Base-by-base conservation (phyloP, 2,113 vertebrate species). In the Hemichromis elongatus region DNA sequence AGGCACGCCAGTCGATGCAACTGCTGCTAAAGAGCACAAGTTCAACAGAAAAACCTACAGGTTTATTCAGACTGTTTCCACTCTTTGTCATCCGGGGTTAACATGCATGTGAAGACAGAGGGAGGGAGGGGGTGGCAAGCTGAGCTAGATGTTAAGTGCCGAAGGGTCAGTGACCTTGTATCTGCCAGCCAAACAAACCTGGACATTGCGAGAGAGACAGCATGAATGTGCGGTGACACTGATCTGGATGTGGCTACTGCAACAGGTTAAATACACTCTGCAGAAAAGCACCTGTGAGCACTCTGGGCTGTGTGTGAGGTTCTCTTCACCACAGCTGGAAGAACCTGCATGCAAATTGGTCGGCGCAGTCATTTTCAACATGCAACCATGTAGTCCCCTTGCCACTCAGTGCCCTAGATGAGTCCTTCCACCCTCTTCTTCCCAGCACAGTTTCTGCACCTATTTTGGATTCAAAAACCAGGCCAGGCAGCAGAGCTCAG, bases 381-480 rank as follows among this genome's bases (percentile, higher is more conserved):
- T 77, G 35, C 55, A 84, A 45, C 26, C 82, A 2, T 13, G 13
- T 68, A 40, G 79, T 47, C 84, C 81, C 77, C 80, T 56, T 75
- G 81, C 89, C 84, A 75, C 80, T 84, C 3, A 1, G 4, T 92
- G 92, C 84, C 92, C 93, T 89, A 94, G 42, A 94, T 93, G 93
- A 91, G 80, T 92, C 85, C 90, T 86, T 90, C 86, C 85, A 86
- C 28, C 77, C 81, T 78, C 21, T 83, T 84, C 88, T 83, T 81
- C 84, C 87, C 90, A 91, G 90, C 89, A 90, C 91, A 93, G 40
- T 88, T 92, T 92, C 86, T 89, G 88, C 85, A 88, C 90, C 92
- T 93, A 93, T 92, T 94, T 93, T 91, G 61, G 92, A 89, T 92
- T 87, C 61, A 13, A 92, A 75, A 94, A 95, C 77, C 90, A 94